Conservation (phyloP, 53 echinoderm and acorn worm species). For the Mesocentrotus franciscanus region DNA sequence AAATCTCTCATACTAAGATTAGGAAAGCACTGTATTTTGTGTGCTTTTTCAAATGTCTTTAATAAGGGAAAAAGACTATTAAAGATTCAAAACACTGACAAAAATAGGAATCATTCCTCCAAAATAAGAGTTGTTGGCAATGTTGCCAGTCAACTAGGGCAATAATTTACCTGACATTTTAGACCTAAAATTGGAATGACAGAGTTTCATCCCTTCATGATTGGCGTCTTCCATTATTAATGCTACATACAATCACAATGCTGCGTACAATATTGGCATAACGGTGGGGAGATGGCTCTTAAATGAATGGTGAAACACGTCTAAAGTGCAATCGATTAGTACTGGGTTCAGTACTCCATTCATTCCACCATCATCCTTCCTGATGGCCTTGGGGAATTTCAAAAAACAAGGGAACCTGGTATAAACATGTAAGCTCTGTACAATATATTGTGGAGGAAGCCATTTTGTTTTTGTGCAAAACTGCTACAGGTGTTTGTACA, state of each 20-base stretch:
- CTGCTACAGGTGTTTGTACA: not conserved
- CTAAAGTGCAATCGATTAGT: constrained; percentile 8
- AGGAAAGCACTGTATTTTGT: no score
- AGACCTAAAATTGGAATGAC: not conserved
- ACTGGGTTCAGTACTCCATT: not conserved
- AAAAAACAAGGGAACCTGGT: not conserved
- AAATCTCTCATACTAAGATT: no score
- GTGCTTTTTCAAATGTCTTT: no score
- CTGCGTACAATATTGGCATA: not conserved
- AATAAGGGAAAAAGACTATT: no score
- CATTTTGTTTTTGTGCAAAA: not conserved
- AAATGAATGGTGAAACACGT: not conserved
- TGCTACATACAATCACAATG: not conserved
- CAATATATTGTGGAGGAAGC: not conserved
- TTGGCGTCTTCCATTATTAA: not conserved
- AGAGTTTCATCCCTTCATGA: not conserved
- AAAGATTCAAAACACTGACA: no score
- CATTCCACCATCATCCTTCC: not conserved
- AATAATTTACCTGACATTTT: not conserved
- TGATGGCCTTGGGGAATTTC: not conserved
- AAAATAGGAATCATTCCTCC: no score
- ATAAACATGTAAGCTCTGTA: not conserved
- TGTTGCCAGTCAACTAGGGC: no score
- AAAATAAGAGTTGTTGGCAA: no score
- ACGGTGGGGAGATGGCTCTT: not conserved